Base-by-base conservation (phyloP, 2,113 vertebrate species). In the Bos indicus region DNA sequence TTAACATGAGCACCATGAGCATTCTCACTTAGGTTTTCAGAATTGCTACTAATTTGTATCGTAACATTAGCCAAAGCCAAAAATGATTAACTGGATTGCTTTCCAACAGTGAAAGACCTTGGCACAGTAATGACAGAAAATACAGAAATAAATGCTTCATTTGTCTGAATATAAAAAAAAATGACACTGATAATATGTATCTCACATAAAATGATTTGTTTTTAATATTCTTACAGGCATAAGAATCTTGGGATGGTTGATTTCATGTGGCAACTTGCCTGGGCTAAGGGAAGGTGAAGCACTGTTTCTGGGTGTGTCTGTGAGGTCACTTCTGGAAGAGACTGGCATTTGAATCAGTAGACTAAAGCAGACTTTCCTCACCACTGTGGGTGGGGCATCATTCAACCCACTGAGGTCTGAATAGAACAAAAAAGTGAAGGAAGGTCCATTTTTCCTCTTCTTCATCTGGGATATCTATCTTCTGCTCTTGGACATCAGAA, bases 71-170 rank as follows among this genome's bases (percentile, higher is more conserved):
- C 13, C 48, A 92, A 85, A 92, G 74, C 30, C 30, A 36, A 94
- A 91, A 67, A 78, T 91, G 60, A 93, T 96, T 81, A 51, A 92
- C 86, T 86, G 59, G 74, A 95, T 82, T 86, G 60, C 43, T 92
- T 93, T 89, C n/a, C 36, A 82, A 88, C 15, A 91, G 48, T n/a
- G 5, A 88, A 92, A 93, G 33, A 13, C 15, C 26, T 93, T 90
- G 36, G 7, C 23, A 67, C 2, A 67, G 21, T 36, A 81, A 19
- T 95, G 81, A 85, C 36, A 91, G 60, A 94, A 95, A 95, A 60
- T 52, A 78, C 6, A 88, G 28, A 95, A 98, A 94, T 30, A 94
- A 92, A 84, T 36, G 2, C 3, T 84, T 80, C 51, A 93, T 10
- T 54, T 88, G 43, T 92, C 6, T 71, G 28, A 71, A 80, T 59